Evolutionary conservation across 2,888 invertebrate species (phyloP).

Genomic region (Thera britannica): DNA sequence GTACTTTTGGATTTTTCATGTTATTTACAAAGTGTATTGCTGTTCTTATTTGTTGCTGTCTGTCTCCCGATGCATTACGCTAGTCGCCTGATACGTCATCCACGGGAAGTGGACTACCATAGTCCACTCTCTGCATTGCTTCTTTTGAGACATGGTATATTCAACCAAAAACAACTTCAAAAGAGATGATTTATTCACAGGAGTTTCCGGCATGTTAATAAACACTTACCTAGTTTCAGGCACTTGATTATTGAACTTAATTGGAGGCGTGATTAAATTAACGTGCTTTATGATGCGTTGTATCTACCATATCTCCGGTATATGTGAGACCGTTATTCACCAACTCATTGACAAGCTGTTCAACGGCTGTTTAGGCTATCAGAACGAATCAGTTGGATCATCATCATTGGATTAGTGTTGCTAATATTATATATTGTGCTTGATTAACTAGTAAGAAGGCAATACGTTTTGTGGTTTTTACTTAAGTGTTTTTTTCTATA

Average conservation of each 20-base stretch:
- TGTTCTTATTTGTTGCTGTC: too few relatives aligned
- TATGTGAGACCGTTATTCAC: neutral
- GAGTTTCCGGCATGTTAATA: constrained; percentile 26
- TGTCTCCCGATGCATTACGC: too few relatives aligned
- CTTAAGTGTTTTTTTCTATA: neutral
- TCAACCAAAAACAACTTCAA: neutral
- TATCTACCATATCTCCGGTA: constrained; percentile 51
- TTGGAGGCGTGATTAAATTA: constrained; percentile 68
- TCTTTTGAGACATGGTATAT: neutral
- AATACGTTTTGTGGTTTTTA: neutral
- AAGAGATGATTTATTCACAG: neutral
- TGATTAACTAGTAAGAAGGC: neutral
- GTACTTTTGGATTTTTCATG: too few relatives aligned
- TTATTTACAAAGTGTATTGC: too few relatives aligned
- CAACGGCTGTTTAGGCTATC: neutral
- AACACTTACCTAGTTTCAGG: constrained; percentile 38
- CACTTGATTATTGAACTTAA: constrained; percentile 65
- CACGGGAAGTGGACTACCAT: too few relatives aligned
- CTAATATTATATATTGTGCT: too few relatives aligned
- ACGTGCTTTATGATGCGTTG: constrained; percentile 62
- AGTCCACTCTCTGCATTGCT: too few relatives aligned
- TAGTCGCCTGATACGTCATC: too few relatives aligned
- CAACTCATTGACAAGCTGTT: neutral
- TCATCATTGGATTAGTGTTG: neutral
- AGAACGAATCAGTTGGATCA: neutral